Evolutionary conservation across 2,797 vertebrate species (phyloP).

Genomic region (Pangasius djambal): DNA sequence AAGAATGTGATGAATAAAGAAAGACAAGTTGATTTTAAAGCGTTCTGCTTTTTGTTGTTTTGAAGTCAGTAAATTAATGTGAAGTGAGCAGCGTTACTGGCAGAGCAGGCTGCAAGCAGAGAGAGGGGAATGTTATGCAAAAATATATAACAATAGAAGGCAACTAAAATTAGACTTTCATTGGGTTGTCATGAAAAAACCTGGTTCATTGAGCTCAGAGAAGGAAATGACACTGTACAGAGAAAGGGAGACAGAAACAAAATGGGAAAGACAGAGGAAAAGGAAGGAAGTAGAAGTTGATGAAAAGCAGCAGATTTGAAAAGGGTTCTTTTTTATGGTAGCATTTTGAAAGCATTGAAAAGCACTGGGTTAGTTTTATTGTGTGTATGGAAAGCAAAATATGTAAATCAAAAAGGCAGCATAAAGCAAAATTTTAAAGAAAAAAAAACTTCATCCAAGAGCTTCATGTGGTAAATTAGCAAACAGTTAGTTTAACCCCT

Average conservation of each 20-base stretch:
- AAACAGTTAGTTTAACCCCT: neutral
- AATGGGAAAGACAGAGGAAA: neutral
- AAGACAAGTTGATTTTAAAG: neutral
- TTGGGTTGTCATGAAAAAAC: conserved; percentile 27
- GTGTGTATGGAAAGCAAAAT: neutral
- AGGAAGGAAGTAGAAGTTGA: conserved; percentile 11
- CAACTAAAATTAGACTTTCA: conserved; percentile 40
- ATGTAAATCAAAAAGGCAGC: neutral
- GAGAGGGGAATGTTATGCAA: neutral
- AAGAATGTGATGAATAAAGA: conserved; percentile 16
- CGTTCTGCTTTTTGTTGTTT: conserved; percentile 7
- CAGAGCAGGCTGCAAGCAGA: neutral
- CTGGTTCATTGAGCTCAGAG: conserved; percentile 24
- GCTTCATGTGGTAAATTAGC: conserved; percentile 2
- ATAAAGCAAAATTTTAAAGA: neutral
- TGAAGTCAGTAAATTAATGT: conserved; percentile 7
- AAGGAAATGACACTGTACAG: conserved; percentile 31
- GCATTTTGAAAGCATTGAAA: conserved; percentile 44
- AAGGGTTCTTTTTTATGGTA: conserved; percentile 30
- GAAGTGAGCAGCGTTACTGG: conserved; percentile 16
- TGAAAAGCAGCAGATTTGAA: conserved; percentile 44
- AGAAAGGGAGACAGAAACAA: conserved; percentile 20
- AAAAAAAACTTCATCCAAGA: neutral
- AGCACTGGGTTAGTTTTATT: neutral
- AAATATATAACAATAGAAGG: conserved; percentile 32